phyloP scores from a whole-genome alignment of 2,113 vertebrate genomes.

The Tapirus terrestris region DNA sequence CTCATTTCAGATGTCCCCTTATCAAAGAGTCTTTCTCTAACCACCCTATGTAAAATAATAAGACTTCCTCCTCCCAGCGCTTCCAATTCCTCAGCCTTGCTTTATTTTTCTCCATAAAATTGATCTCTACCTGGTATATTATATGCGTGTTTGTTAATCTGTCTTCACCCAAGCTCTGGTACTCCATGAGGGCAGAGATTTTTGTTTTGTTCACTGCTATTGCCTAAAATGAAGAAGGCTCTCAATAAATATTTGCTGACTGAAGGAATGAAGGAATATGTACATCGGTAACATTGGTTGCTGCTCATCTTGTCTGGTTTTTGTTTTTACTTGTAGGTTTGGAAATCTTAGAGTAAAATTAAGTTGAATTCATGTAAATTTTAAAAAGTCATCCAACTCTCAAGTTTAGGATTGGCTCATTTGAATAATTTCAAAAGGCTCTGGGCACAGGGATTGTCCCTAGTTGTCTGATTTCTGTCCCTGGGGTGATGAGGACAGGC shows the following conservation, averaged over 20 bases:
- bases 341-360: slow-evolving; percentile 33
- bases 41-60: background rate
- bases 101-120: slow-evolving; percentile 8
- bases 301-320: background rate
- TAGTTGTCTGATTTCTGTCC: background rate
- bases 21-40: background rate
- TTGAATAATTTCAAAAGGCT: background rate
- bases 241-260: background rate
- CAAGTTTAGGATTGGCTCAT: background rate
- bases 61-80: background rate
- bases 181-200: background rate
- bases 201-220: background rate
- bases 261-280: background rate
- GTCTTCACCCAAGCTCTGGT: background rate
- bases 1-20: background rate
- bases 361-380: background rate
- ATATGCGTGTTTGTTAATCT: background rate
- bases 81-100: background rate
- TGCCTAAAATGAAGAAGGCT: background rate
- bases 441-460: background rate
- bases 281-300: background rate
- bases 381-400: background rate
- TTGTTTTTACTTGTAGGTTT: slow-evolving; percentile 3
- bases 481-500: background rate
- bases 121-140: background rate